Evolutionary conservation across 1,140 invertebrate genomes (phyloP).

Genomic region (Pararge aegeria): DNA sequence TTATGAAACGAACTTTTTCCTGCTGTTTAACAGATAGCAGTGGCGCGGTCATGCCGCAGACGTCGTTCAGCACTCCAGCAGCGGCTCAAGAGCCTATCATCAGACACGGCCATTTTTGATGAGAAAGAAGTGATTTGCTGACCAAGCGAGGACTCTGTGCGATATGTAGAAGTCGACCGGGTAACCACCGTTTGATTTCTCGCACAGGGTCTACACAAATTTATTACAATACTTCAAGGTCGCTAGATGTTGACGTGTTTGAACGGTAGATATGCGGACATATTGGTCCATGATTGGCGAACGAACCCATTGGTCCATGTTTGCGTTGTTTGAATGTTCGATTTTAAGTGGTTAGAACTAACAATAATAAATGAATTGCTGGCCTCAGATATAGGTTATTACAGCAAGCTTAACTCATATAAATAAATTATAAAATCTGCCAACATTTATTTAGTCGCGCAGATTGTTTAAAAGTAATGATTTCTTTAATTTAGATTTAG

Average conservation of each 20-base stretch:
- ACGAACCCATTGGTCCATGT: too few species aligned
- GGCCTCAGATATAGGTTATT: not conserved
- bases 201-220: slow-evolving; percentile 65
- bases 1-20: too few species aligned
- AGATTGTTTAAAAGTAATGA: too few species aligned
- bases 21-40: slow-evolving; percentile 70
- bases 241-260: not conserved
- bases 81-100: slow-evolving; percentile 87
- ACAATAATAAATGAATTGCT: not conserved
- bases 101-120: slow-evolving; percentile 88
- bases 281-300: not conserved
- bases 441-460: not conserved
- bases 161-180: slow-evolving; percentile 93
- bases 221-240: not conserved
- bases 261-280: not conserved
- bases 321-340: not conserved
- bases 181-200: slow-evolving; percentile 90
- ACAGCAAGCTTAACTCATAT: not conserved
- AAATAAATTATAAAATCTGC: too few species aligned
- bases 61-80: slow-evolving; percentile 87
- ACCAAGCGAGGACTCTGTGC: slow-evolving; percentile 95
- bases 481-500: too few species aligned
- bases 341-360: slow-evolving; percentile 1
- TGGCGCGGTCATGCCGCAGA: slow-evolving; percentile 81
- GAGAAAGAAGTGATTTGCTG: slow-evolving; percentile 95